Conservation (phyloP, 1,140 invertebrate species). For the Drosophila aff. region DNA sequence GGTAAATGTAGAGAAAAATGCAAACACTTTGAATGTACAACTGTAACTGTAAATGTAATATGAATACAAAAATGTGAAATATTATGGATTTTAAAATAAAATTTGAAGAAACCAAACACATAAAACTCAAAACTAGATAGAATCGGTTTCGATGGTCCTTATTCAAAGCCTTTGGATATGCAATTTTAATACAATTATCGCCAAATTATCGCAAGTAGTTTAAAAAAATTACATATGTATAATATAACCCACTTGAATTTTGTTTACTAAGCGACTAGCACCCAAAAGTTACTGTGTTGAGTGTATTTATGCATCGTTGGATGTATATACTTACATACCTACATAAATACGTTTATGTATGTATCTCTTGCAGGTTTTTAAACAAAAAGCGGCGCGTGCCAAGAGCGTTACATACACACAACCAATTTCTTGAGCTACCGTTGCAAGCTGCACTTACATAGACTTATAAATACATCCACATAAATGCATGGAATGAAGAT, state of each 20-base stretch:
- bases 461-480: neutral
- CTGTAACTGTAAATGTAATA: no score
- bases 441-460: constrained; percentile 2
- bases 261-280: neutral
- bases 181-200: no score
- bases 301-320: neutral
- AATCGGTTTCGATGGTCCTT: no score
- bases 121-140: no score
- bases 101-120: no score
- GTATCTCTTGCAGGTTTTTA: neutral
- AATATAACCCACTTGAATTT: neutral
- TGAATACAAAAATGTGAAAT: no score
- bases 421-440: constrained; percentile 1
- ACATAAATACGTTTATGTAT: neutral
- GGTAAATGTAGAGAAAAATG: no score
- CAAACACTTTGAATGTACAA: no score
- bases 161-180: no score
- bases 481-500: neutral
- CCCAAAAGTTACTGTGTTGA: neutral
- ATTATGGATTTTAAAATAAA: no score
- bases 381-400: constrained; percentile 10
- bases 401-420: neutral
- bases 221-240: no score
- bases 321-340: neutral
- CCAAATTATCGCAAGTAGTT: no score